Evolutionary conservation across 2,113 vertebrate species (phyloP).

Genomic region (Spheniscus mendiculus): DNA sequence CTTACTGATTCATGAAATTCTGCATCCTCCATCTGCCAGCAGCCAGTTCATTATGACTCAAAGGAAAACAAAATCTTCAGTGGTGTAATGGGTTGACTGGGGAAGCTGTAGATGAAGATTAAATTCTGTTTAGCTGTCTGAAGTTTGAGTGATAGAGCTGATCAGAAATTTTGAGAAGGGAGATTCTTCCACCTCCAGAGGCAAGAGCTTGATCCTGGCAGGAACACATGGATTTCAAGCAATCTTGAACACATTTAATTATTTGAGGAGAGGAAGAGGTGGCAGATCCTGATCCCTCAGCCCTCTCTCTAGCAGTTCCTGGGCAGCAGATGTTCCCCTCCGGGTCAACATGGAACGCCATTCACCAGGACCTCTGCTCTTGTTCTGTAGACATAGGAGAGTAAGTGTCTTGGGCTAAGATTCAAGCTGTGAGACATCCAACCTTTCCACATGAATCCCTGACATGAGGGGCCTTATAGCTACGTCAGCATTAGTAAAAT

Average conservation of each 20-base stretch:
- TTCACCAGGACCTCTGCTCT: not conserved
- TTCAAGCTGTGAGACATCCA: not conserved
- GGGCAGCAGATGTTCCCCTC: not conserved
- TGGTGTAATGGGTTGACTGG: not conserved
- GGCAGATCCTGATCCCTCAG: not conserved
- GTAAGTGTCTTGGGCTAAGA: not conserved
- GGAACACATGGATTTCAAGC: not conserved
- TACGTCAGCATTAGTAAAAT: not conserved
- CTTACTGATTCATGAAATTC: constrained; percentile 17
- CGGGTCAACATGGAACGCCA: not conserved
- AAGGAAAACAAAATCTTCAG: not conserved
- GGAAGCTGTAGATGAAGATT: not conserved
- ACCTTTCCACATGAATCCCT: not conserved
- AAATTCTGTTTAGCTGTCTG: not conserved
- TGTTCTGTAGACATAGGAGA: accelerated
- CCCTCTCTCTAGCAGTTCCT: not conserved
- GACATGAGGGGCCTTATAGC: not conserved
- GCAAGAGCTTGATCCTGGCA: not conserved
- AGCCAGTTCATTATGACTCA: not conserved
- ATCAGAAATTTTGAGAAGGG: not conserved
- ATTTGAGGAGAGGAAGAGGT: not conserved
- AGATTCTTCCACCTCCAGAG: not conserved
- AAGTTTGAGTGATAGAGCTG: not conserved
- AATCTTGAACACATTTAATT: not conserved
- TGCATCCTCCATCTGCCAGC: not conserved